Evolutionary conservation across 2,113 vertebrate species (phyloP), one percentile per base, ranked within the genome.

Genomic region (Vimba vimba): DNA sequence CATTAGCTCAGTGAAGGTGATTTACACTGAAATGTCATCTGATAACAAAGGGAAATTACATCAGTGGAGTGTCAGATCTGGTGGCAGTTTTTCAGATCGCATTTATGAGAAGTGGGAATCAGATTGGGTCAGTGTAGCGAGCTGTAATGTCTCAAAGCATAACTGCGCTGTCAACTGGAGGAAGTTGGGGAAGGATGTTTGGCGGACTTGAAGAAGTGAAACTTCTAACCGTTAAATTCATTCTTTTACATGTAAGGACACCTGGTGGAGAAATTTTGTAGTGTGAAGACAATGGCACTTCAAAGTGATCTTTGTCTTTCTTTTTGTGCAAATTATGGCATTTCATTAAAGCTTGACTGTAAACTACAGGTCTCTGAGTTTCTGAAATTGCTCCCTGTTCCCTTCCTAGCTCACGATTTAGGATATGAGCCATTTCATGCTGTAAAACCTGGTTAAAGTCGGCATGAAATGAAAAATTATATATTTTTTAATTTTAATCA

Each of bases 141-240:
- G 59, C 50, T 60, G 3, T 60, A 15, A 60, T 17, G 33, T 60
- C 33, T 60, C 21, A 9, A 78, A 10, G 43, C 12, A 17, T 52
- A 64, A 4, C 68, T 71, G 19, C 68, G 15, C 23, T 17, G 55
- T 62, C 12, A 64, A 47, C 36, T 27, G 7, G n/a, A 80, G 79
- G 79, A 80, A 80, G 59, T 80, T n/a, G 4, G 43, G 59, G 25
- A 39, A 64, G 39, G 39, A 75, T 75, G 71, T 62, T 64, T 75
- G n/a, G n/a, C 27, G 36, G 64, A 74, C 36, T 74, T 79, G 52
- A 83, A 71, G 85, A 55, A 86, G 85, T 84, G 81, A 88, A 86
- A 86, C 87, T 21, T 43, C 68, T 62, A 17, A 30, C 1, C 1
- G 15, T 19, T 6, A 13, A 19, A 11, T 82, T 17, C 1, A 10